Evolutionary conservation across 2,797 vertebrate species (phyloP).

Genomic region (Sebastes iracundus): DNA sequence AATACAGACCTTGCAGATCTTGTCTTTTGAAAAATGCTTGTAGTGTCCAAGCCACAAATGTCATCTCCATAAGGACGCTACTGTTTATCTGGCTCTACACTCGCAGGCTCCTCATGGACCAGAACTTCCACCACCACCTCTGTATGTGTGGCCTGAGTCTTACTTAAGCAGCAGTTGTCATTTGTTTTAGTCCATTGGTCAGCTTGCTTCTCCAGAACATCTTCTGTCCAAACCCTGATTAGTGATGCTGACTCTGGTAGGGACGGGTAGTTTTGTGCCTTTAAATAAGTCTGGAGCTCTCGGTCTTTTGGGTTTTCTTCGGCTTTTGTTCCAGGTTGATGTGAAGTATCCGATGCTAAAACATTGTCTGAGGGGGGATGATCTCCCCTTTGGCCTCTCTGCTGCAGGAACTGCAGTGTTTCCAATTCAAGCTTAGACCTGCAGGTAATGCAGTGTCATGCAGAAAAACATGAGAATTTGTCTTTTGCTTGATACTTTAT

Average conservation of each 20-base stretch:
- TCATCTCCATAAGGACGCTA: not conserved
- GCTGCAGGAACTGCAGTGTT: slow-evolving; percentile 12
- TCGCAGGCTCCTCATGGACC: slow-evolving; percentile 49
- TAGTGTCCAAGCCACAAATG: not conserved
- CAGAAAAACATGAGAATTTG: not conserved
- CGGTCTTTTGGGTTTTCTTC: not conserved
- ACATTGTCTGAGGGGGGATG: not conserved
- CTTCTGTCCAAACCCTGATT: slow-evolving; percentile 17
- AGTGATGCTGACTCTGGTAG: slow-evolving; percentile 3
- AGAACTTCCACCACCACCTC: slow-evolving; percentile 68
- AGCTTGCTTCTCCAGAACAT: slow-evolving; percentile 18
- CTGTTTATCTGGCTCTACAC: not conserved
- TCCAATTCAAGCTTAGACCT: slow-evolving; percentile 52
- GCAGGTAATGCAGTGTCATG: not conserved
- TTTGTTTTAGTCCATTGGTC: not conserved
- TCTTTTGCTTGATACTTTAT: not conserved
- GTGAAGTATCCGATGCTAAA: not conserved
- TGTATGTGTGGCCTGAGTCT: slow-evolving; percentile 25
- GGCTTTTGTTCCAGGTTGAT: not conserved
- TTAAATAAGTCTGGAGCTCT: not conserved
- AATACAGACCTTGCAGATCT: not conserved
- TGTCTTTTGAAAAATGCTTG: not conserved
- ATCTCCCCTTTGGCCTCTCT: not conserved
- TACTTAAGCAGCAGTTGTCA: slow-evolving; percentile 1
- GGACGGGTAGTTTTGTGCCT: not conserved